These are phyloP conservation scores for Encarsia formosa DNA, from an alignment of 2,888 invertebrate genomes.

Conservation along the genomic window DNA sequence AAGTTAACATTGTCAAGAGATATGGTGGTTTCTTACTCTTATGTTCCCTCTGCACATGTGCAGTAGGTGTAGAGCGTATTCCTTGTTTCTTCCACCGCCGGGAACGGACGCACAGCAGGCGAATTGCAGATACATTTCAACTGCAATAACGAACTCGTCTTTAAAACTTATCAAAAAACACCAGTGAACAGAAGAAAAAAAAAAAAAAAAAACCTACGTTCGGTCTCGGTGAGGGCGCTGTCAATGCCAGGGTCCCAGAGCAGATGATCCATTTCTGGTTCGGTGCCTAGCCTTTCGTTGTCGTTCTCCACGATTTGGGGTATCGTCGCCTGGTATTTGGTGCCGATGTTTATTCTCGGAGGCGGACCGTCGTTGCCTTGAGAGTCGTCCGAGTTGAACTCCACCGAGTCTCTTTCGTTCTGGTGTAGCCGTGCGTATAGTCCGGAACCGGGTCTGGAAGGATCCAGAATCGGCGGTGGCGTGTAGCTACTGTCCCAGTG, in stretches of 20 bases:
- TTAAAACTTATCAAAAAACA: not conserved
- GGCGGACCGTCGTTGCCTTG: conserved; percentile 53
- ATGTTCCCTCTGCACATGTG: conserved; percentile 85
- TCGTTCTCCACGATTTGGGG: conserved; percentile 54
- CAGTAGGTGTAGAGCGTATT: conserved; percentile 85
- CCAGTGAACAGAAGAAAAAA: too few species aligned
- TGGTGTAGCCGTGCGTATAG: conserved; percentile 59
- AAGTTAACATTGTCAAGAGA: not conserved
- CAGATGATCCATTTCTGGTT: conserved; percentile 60
- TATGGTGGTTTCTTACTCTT: conserved; percentile 58
- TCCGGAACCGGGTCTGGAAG: conserved; percentile 83
- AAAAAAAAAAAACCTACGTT: conserved; percentile 58
- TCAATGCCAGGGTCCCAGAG: conserved; percentile 85
- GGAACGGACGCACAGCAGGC: conserved; percentile 93
- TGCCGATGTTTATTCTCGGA: conserved; percentile 83
- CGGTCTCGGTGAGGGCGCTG: conserved; percentile 66
- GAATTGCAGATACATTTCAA: conserved; percentile 90
- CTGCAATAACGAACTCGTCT: conserved; percentile 51
- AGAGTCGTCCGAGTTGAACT: conserved; percentile 47
- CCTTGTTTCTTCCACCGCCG: conserved; percentile 89
- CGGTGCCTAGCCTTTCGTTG: conserved; percentile 55
- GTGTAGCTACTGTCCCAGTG: conserved; percentile 65
- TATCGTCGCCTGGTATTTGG: conserved; percentile 80
- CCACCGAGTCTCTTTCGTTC: conserved; percentile 44
- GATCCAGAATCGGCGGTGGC: conserved; percentile 91